These are phyloP conservation scores for Drosophila rhopaloa DNA, from an alignment of 1,140 invertebrate species.

Conservation along the genomic window DNA sequence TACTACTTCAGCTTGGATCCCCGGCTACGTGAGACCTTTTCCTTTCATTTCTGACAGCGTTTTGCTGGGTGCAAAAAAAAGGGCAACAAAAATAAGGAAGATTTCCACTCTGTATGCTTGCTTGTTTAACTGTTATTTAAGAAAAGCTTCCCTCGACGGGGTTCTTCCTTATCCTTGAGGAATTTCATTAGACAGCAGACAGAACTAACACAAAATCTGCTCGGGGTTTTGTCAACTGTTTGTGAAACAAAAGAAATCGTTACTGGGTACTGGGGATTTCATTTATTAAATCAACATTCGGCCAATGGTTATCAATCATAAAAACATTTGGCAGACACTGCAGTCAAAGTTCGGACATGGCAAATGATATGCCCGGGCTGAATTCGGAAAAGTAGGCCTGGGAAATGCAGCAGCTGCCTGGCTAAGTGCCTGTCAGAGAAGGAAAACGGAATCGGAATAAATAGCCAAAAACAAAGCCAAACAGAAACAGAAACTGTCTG, in stretches of 20 bases:
- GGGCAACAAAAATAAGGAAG: constrained; percentile 2
- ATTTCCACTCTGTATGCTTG: constrained; percentile 21
- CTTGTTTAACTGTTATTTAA: constrained; percentile 45
- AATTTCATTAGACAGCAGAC: constrained; percentile 39
- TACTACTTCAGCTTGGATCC: constrained; percentile 61
- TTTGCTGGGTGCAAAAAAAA: background rate
- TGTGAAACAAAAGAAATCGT: constrained; percentile 52
- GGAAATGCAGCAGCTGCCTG: constrained; percentile 65
- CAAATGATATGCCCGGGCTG: constrained; percentile 49
- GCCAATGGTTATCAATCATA: constrained; percentile 69
- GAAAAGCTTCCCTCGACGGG: constrained; percentile 26
- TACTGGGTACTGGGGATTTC: constrained; percentile 37
- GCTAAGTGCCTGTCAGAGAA: constrained; percentile 49
- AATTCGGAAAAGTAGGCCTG: constrained; percentile 55
- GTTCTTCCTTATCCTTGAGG: constrained; percentile 8
- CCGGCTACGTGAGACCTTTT: constrained; percentile 63
- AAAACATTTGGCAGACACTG: constrained; percentile 32
- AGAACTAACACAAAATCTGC: constrained; percentile 27
- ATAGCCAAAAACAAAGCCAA: constrained; percentile 52
- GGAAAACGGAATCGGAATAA: constrained; percentile 18
- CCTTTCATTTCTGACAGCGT: constrained; percentile 54
- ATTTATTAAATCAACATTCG: constrained; percentile 76
- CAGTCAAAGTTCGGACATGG: constrained; percentile 20
- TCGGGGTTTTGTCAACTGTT: constrained; percentile 8
- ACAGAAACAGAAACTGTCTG: constrained; percentile 54